Conservation (phyloP, 92 coral and sea anemone genomes). For the Porites cylindrica region DNA sequence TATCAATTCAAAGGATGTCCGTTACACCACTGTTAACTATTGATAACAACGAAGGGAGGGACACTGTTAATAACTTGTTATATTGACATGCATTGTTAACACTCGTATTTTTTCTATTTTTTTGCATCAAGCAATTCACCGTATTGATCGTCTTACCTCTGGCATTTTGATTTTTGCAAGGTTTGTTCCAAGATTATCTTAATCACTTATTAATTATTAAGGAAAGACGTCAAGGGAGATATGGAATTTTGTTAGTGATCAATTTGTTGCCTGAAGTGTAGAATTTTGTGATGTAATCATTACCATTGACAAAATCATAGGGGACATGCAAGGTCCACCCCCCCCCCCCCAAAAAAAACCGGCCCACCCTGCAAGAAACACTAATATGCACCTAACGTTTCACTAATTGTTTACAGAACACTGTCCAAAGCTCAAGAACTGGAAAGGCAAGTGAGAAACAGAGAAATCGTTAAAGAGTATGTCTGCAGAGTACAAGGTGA, state of each 20-base stretch:
- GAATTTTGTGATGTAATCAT: too few relatives aligned
- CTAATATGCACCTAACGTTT: background rate
- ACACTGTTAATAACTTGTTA: too few relatives aligned
- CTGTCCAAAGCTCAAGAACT: constrained; percentile 89
- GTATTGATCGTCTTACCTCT: constrained; percentile 97
- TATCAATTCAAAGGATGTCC: too few relatives aligned
- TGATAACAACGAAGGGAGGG: too few relatives aligned
- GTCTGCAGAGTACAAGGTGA: constrained; percentile 89
- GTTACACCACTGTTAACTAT: too few relatives aligned
- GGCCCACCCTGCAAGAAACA: too few relatives aligned
- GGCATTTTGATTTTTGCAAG: constrained; percentile 99
- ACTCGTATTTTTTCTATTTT: background rate
- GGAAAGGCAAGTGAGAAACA: constrained; percentile 89
- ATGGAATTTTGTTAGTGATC: background rate
- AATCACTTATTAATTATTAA: background rate
- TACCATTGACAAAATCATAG: too few relatives aligned
- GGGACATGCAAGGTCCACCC: too few relatives aligned
- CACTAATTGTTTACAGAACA: constrained; percentile 53
- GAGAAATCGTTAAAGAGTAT: constrained; percentile 88
- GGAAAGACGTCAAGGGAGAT: background rate
- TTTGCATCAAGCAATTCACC: constrained; percentile 82
- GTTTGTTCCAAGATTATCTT: constrained; percentile 39
- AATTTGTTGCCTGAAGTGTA: background rate
- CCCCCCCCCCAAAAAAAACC: too few relatives aligned
- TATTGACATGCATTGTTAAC: too few relatives aligned